A percentile compares a stretch with the other conserved stretches of the same genome.
These are phyloP conservation scores for Cyrtonyx montezumae DNA, from an alignment of 2,113 vertebrate species.

Conservation along the genomic window DNA sequence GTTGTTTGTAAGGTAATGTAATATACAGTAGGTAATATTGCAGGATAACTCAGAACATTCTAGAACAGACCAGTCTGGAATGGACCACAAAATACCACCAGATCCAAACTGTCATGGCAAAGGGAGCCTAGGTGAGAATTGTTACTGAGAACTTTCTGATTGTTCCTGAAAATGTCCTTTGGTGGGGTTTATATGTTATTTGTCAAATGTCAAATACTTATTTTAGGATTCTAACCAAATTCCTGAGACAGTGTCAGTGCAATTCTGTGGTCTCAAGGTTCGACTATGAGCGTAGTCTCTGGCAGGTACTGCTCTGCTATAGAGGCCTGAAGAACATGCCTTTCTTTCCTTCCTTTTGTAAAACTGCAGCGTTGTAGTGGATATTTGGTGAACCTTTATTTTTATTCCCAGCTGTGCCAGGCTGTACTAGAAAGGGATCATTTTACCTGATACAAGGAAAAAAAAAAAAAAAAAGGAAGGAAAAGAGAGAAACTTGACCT, in stretches of 20 bases:
- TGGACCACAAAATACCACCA: not conserved
- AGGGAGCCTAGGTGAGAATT: not conserved
- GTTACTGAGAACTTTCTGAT: not conserved
- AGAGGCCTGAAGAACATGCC: not conserved
- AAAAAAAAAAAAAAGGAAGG: not conserved
- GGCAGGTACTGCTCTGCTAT: not conserved
- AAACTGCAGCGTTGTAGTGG: accelerated
- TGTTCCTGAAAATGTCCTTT: not conserved
- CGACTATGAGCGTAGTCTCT: accelerated
- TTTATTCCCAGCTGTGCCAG: not conserved
- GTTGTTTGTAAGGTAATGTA: not conserved
- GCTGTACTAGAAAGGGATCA: not conserved
- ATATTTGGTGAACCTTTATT: not conserved
- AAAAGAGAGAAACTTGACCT: not conserved
- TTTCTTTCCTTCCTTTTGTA: not conserved
- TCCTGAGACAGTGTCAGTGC: not conserved
- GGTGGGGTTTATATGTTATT: not conserved
- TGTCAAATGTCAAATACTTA: not conserved
- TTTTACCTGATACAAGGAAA: not conserved
- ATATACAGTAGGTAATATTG: accelerated
- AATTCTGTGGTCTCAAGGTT: not conserved
- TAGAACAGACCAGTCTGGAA: not conserved
- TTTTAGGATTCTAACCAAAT: not conserved
- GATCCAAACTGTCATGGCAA: not conserved
- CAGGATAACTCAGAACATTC: not conserved